A percentile compares a stretch with the other conserved stretches of the same genome.
These are phyloP conservation scores for Percopsis transmontana DNA, from an alignment of 2,113 vertebrate species.

Conservation along the genomic window DNA sequence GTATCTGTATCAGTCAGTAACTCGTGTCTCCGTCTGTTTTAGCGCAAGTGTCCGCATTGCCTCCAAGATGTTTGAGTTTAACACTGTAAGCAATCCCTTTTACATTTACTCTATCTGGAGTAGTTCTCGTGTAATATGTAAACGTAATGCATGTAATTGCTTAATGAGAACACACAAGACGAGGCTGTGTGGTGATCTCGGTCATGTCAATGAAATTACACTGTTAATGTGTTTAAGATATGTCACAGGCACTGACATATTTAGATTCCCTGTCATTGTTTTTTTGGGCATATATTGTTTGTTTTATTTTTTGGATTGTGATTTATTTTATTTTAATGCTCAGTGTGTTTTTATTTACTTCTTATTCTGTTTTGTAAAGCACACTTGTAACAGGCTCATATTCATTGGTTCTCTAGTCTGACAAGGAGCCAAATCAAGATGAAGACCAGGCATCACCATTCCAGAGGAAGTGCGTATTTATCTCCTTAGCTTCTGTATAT, in stretches of 20 bases:
- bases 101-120: background rate
- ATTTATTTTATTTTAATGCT: background rate
- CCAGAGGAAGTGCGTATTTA: slow-evolving; percentile 70
- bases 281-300: too few relatives aligned
- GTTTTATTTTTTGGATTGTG: too few relatives aligned
- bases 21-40: slow-evolving; percentile 15
- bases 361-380: background rate
- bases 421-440: slow-evolving; percentile 59
- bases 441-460: slow-evolving; percentile 66
- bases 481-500: background rate
- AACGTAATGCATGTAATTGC: background rate
- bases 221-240: too few relatives aligned
- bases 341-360: background rate
- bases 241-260: too few relatives aligned
- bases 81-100: slow-evolving; percentile 52
- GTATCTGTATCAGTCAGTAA: background rate
- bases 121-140: background rate
- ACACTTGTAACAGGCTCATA: background rate
- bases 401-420: slow-evolving; percentile 16
- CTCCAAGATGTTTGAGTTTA: slow-evolving; percentile 65
- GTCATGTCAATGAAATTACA: background rate
- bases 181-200: too few relatives aligned
- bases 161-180: too few relatives aligned
- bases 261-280: too few relatives aligned
- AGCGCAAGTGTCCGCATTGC: slow-evolving; percentile 73